Percentiles rank a stretch among this genome's conserved stretches.
Conservation (phyloP, 2,113 vertebrate species). For the Chlamydotis undulata region DNA sequence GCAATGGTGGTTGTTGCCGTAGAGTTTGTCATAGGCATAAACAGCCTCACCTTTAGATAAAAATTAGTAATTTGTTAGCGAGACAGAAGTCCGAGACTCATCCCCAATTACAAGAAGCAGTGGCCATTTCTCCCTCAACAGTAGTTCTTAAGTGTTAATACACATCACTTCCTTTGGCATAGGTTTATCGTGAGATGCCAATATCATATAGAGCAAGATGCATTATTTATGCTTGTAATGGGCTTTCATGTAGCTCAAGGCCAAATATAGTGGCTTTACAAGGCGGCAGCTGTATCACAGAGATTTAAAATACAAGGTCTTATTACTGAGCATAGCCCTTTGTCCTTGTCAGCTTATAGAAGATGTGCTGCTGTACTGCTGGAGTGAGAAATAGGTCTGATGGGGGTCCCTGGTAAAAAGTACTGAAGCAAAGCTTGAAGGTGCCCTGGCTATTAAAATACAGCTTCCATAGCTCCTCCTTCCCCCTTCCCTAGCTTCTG, state of each 20-base stretch:
- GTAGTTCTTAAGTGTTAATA: neutral
- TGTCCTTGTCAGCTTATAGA: neutral
- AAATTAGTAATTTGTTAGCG: neutral
- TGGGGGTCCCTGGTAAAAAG: conserved; percentile 1
- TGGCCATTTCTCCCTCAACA: neutral
- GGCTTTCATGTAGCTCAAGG: neutral
- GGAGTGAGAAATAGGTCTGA: neutral
- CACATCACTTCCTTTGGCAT: neutral
- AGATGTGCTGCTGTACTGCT: neutral
- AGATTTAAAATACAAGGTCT: conserved; percentile 9
- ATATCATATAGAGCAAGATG: neutral
- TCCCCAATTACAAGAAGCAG: neutral
- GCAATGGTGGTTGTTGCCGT: neutral
- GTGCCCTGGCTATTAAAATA: neutral
- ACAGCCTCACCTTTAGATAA: neutral
- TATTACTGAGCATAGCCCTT: neutral
- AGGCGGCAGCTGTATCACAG: neutral
- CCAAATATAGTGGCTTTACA: neutral
- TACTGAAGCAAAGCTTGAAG: neutral
- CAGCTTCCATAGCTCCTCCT: neutral
- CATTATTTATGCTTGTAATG: neutral
- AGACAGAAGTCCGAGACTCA: neutral
- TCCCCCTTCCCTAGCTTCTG: neutral
- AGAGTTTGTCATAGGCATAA: neutral
- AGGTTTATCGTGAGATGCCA: neutral